phyloP scores from a whole-genome alignment of 2,113 vertebrate genomes.

The Bambusicola thoracicus region DNA sequence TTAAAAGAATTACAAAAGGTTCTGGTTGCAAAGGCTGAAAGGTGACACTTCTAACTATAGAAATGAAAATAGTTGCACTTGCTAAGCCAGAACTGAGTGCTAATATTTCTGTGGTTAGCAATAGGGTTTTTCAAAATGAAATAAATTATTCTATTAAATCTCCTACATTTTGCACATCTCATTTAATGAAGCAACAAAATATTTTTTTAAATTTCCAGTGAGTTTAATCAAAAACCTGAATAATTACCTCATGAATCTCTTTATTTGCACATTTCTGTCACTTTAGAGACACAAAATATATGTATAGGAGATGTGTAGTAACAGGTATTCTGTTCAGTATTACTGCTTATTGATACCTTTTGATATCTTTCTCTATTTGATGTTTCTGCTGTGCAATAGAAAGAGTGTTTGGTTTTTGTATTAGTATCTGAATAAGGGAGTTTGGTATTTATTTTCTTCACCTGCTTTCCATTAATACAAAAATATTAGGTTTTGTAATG shows the following conservation, averaged over 20 bases:
- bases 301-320: neutral
- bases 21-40: neutral
- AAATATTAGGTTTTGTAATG: slow-evolving; percentile 75
- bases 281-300: neutral
- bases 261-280: neutral
- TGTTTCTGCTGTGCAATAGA: slow-evolving; percentile 63
- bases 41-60: neutral
- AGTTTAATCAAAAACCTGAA: neutral
- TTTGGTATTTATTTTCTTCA: slow-evolving; percentile 74
- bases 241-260: neutral
- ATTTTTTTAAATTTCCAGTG: neutral
- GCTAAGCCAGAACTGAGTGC: neutral
- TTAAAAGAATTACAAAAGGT: neutral
- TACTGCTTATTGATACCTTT: slow-evolving; percentile 36
- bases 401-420: slow-evolving; percentile 59
- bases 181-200: neutral
- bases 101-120: neutral
- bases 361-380: slow-evolving; percentile 59
- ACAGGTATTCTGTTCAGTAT: neutral
- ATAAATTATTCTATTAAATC: neutral
- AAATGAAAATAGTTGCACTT: neutral
- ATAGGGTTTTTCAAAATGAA: neutral
- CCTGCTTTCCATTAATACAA: slow-evolving; percentile 54
- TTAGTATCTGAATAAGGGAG: slow-evolving; percentile 44
- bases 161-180: neutral